These are phyloP conservation scores for Euplagia quadripunctaria DNA, from an alignment of 2,888 invertebrate species.

Conservation along the genomic window DNA sequence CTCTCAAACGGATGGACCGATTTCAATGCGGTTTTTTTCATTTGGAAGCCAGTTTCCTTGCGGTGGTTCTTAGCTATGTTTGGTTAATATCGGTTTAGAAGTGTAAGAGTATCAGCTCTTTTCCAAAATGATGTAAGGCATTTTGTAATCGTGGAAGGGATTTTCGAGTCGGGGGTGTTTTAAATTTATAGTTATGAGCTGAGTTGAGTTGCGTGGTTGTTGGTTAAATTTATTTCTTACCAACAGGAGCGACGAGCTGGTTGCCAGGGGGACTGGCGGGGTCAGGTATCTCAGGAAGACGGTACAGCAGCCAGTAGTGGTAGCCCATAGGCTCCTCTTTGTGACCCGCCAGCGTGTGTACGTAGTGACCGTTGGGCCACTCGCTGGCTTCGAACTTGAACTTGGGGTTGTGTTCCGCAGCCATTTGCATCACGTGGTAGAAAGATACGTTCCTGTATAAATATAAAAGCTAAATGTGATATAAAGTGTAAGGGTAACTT, in stretches of 20 bases:
- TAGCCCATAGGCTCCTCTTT: slow-evolving; percentile 94
- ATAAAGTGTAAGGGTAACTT: background rate
- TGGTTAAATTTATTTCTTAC: slow-evolving; percentile 75
- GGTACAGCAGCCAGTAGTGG: slow-evolving; percentile 96
- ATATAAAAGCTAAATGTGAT: background rate
- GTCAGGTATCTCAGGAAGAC: slow-evolving; percentile 93
- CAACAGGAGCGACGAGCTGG: slow-evolving; percentile 95
- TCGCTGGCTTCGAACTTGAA: slow-evolving; percentile 93
- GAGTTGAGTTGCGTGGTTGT: too few species aligned
- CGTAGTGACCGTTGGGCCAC: slow-evolving; percentile 97
- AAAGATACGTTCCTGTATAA: slow-evolving; percentile 88
- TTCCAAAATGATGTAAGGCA: too few species aligned
- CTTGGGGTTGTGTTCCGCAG: slow-evolving; percentile 92
- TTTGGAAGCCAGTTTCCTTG: too few species aligned
- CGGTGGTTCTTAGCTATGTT: too few species aligned
- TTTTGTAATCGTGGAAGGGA: too few species aligned
- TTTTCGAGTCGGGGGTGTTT: too few species aligned
- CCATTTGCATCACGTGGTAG: slow-evolving; percentile 93
- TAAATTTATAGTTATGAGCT: too few species aligned
- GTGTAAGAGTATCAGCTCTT: too few species aligned
- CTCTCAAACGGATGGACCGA: too few species aligned
- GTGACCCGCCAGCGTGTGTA: slow-evolving; percentile 94
- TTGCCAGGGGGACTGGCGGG: slow-evolving; percentile 94
- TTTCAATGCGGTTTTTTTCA: too few species aligned
- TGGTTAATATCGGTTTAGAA: too few species aligned